phyloP scores from a whole-genome alignment of 2,888 invertebrate genomes.

The Pollenia angustigena region DNA sequence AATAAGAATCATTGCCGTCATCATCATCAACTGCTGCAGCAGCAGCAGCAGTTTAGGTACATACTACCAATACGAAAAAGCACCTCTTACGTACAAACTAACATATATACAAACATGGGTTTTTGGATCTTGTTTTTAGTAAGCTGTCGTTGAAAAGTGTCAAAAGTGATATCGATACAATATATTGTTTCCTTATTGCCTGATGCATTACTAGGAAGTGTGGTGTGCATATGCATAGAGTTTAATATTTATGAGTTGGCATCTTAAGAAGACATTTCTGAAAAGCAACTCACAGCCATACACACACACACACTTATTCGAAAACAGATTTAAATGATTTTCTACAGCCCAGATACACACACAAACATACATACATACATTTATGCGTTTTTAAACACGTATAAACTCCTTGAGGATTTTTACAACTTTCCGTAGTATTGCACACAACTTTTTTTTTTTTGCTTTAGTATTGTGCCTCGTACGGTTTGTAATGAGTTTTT shows the following conservation, averaged over 20 bases:
- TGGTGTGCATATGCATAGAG: conserved; percentile 58
- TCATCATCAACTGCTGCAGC: conserved; percentile 67
- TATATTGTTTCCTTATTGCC: conserved; percentile 74
- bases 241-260: conserved; percentile 72
- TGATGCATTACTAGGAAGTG: conserved; percentile 72
- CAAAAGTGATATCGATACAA: conserved; percentile 74
- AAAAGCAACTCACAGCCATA: conserved; percentile 27
- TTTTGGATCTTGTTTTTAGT: conserved; percentile 72
- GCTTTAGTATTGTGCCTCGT: conserved; percentile 4
- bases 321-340: conserved; percentile 46
- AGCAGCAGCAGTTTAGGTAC: conserved; percentile 59
- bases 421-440: not conserved
- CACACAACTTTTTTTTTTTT: not conserved
- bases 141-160: conserved; percentile 74
- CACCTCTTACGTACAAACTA: not conserved
- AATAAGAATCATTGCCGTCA: conserved; percentile 64
- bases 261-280: conserved; percentile 68
- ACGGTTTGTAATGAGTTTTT: conserved; percentile 55
- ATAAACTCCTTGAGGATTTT: conserved; percentile 29
- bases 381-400: not conserved
- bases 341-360: conserved; percentile 12
- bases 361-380: not conserved
- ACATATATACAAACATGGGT: conserved; percentile 22
- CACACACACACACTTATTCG: not conserved
- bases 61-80: conserved; percentile 13